A percentile compares a stretch with the other conserved stretches of the same genome.
Evolutionary conservation across 1,140 invertebrate genomes (phyloP).

Genomic region (Drosophila chauvacae): DNA sequence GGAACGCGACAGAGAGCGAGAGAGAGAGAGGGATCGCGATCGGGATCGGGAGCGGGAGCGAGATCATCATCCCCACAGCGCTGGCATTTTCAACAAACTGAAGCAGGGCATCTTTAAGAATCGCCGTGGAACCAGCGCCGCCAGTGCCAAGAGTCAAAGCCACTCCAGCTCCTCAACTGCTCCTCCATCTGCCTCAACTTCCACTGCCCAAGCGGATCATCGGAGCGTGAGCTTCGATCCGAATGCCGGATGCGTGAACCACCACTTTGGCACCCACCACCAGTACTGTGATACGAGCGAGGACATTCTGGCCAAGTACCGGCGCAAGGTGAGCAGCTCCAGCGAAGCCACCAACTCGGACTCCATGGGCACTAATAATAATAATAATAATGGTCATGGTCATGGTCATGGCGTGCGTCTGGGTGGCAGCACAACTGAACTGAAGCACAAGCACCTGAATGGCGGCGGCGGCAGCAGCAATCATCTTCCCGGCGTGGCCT

Average conservation of each 20-base stretch:
- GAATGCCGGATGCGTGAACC: conserved; percentile 33
- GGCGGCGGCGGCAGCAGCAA: conserved; percentile 25
- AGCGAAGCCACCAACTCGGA: conserved; percentile 86
- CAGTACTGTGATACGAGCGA: conserved; percentile 87
- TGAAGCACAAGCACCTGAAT: conserved; percentile 44
- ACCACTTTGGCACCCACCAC: conserved; percentile 43
- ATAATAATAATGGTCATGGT: neutral
- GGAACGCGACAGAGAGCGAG: conserved; percentile 36
- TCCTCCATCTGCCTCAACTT: neutral
- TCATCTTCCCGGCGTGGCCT: conserved; percentile 83
- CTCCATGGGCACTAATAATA: conserved; percentile 65
- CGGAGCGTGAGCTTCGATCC: conserved; percentile 80
- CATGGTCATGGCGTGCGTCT: conserved; percentile 42
- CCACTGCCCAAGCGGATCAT: conserved; percentile 10
- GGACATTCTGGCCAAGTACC: conserved; percentile 97
- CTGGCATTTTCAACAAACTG: conserved; percentile 89
- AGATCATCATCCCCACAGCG: conserved; percentile 48
- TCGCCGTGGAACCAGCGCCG: conserved; percentile 86
- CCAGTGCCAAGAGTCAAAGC: conserved; percentile 77
- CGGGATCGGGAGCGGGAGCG: conserved; percentile 16
- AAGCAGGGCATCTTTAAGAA: conserved; percentile 87
- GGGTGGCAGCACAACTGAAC: conserved; percentile 10
- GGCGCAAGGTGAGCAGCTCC: conserved; percentile 90
- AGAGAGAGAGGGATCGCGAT: conserved; percentile 20
- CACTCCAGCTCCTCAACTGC: neutral